phyloP scores from a whole-genome alignment of 2,797 vertebrate genomes.

The Pangasius djambal region DNA sequence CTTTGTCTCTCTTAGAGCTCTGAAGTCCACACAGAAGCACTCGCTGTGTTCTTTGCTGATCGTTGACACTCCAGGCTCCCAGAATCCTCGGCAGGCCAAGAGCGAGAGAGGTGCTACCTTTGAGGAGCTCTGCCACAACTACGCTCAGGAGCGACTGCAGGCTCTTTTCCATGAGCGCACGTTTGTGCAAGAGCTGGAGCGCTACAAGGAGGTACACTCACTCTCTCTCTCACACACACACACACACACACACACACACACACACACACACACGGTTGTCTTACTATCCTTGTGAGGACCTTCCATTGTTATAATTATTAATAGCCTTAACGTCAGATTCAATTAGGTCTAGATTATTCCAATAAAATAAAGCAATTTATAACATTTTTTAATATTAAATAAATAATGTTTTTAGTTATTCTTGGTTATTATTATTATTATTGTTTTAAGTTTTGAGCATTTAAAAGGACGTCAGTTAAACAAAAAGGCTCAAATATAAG shows the following conservation, averaged over 20 bases:
- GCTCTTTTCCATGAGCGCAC: conserved; percentile 91
- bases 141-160: conserved; percentile 94
- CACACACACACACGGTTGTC: neutral
- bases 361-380: neutral
- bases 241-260: neutral
- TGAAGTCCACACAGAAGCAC: conserved; percentile 91
- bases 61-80: conserved; percentile 94
- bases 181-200: conserved; percentile 89
- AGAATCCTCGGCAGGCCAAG: conserved; percentile 87
- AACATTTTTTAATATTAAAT: neutral
- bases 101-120: conserved; percentile 86
- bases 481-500: neutral
- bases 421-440: too few species aligned
- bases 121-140: conserved; percentile 97
- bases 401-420: neutral
- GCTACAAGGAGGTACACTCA: conserved; percentile 90
- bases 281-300: neutral
- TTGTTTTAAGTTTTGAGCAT: neutral
- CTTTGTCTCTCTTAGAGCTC: conserved; percentile 76
- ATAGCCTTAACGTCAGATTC: neutral
- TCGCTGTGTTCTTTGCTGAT: conserved; percentile 92
- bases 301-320: neutral
- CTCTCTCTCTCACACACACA: conserved; percentile 7
- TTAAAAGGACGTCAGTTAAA: neutral
- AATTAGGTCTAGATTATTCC: neutral